Evolutionary conservation across 2,797 vertebrate species (phyloP).

Genomic region (Sphenopsis melanotis): DNA sequence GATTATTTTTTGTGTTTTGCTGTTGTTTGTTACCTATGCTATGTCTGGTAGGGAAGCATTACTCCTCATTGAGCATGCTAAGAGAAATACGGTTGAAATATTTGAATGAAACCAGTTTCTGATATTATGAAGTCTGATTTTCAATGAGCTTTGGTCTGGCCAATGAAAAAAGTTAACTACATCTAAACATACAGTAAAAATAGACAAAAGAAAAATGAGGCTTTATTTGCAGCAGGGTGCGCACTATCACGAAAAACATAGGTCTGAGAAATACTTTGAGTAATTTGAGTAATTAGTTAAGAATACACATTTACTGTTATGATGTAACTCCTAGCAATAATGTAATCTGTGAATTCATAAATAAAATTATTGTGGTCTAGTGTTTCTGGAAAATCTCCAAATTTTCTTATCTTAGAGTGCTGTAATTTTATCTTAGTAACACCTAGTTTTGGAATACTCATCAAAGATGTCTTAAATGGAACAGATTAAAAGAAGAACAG

Average conservation of each 20-base stretch:
- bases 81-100: not conserved
- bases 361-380: not conserved
- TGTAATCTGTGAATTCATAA: not conserved
- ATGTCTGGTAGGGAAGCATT: not conserved
- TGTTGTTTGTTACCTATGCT: not conserved
- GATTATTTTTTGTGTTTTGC: not conserved
- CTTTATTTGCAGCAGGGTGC: not conserved
- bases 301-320: not conserved
- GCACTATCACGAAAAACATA: not conserved
- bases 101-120: not conserved
- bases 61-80: not conserved
- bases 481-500: not conserved
- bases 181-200: not conserved
- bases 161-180: not conserved
- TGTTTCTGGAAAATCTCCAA: not conserved
- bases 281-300: not conserved
- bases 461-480: not conserved
- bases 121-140: not conserved
- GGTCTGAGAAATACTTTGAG: not conserved
- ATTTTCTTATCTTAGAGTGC: not conserved
- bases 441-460: not conserved
- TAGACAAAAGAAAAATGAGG: not conserved
- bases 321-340: not conserved
- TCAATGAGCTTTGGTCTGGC: not conserved
- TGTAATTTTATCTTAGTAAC: not conserved